These are phyloP conservation scores for Amphiprion ocellaris DNA, from an alignment of 2,113 vertebrate species.

Conservation along the genomic window DNA sequence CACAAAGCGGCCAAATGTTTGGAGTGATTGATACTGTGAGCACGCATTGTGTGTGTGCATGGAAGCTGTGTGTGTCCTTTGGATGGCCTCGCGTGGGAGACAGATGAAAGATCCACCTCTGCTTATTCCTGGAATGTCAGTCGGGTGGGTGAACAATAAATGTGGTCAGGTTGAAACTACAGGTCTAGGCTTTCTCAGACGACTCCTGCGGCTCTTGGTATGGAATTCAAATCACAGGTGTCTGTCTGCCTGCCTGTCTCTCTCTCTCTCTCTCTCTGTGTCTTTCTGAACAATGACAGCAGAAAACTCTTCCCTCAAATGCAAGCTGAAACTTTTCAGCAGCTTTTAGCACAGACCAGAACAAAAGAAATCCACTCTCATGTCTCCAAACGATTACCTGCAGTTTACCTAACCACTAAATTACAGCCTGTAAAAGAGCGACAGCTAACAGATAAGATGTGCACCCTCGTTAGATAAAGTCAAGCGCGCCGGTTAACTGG, in stretches of 20 bases:
- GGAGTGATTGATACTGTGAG: slow-evolving; percentile 27
- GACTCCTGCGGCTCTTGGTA: slow-evolving; percentile 42
- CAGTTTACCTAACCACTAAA: slow-evolving; percentile 44
- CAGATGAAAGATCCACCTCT: slow-evolving; percentile 67
- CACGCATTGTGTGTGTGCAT: slow-evolving; percentile 9
- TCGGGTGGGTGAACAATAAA: slow-evolving; percentile 72
- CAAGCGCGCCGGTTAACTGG: slow-evolving; percentile 20
- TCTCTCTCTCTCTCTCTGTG: background rate
- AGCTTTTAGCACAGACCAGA: slow-evolving; percentile 11
- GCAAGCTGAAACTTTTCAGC: slow-evolving; percentile 29
- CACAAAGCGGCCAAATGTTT: slow-evolving; percentile 40
- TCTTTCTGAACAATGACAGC: background rate
- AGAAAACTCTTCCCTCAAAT: slow-evolving; percentile 1
- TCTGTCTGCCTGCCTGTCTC: slow-evolving; percentile 18
- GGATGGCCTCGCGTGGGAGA: slow-evolving; percentile 64
- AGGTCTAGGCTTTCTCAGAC: slow-evolving; percentile 54
- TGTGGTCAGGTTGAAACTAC: slow-evolving; percentile 54
- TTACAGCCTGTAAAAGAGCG: slow-evolving; percentile 51
- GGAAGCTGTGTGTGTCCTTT: slow-evolving; percentile 53
- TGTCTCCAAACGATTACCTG: slow-evolving; percentile 45
- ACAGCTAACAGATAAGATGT: slow-evolving; percentile 39
- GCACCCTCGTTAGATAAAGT: slow-evolving; percentile 36
- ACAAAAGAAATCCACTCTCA: slow-evolving; percentile 45
- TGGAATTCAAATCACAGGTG: slow-evolving; percentile 59
- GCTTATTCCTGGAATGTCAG: slow-evolving; percentile 76